A percentile compares a stretch with the other conserved stretches of the same genome.
Conservation (phyloP, 2,797 vertebrate genomes). For the Peromyscus attwateri region DNA sequence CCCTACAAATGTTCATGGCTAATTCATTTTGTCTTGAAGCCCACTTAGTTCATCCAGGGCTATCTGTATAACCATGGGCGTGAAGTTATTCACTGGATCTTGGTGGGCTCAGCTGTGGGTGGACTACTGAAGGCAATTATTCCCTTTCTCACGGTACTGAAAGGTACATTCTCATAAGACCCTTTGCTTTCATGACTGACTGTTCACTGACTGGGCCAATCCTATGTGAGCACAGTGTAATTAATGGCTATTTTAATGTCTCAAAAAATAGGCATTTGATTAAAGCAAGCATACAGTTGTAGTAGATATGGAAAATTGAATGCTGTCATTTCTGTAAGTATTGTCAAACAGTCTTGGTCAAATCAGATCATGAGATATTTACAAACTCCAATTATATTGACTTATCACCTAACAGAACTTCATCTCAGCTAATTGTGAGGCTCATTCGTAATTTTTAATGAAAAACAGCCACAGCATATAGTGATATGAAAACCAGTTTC, state of each 20-base stretch:
- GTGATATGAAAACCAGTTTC: slow-evolving; percentile 2
- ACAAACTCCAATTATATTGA: background rate
- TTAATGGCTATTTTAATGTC: background rate
- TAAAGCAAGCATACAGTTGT: background rate
- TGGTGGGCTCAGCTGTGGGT: background rate
- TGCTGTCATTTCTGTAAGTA: background rate
- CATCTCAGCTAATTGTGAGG: background rate
- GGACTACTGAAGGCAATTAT: background rate
- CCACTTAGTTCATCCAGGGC: too few species aligned
- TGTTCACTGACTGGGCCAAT: too few species aligned
- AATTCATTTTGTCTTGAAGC: too few species aligned
- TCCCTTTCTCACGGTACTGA: background rate
- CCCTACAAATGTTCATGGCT: background rate
- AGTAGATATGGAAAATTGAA: slow-evolving; percentile 24
- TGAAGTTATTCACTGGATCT: background rate
- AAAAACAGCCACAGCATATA: background rate
- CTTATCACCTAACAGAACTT: background rate
- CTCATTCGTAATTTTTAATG: background rate
- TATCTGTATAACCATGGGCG: background rate
- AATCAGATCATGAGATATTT: background rate
- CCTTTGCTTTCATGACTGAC: background rate
- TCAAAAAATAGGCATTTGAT: slow-evolving; percentile 22
- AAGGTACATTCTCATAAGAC: background rate
- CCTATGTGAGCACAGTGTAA: background rate
- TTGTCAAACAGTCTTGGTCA: slow-evolving; percentile 17